Conservation (phyloP, 2,113 vertebrate genomes). For the Rhinoderma darwinii region DNA sequence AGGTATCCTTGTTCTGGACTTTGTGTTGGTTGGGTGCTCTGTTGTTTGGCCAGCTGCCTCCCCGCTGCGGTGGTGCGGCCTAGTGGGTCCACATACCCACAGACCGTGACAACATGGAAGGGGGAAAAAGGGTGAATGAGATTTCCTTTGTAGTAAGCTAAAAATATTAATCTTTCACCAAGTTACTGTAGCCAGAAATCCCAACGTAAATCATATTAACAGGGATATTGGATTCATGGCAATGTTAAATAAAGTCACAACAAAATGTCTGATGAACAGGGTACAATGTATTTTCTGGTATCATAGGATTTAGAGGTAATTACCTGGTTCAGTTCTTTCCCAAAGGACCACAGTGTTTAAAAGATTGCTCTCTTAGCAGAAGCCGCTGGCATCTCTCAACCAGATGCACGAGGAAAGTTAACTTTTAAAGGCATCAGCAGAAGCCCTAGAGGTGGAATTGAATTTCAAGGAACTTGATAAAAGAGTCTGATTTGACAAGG, state of each 20-base stretch:
- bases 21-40: no score
- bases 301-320: slow-evolving; percentile 35
- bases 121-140: neutral
- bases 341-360: slow-evolving; percentile 50
- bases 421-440: slow-evolving; percentile 48
- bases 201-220: slow-evolving; percentile 4
- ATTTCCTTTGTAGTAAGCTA: neutral
- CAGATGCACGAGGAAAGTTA: slow-evolving; percentile 19
- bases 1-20: no score
- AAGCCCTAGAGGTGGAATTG: slow-evolving; percentile 8
- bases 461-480: slow-evolving; percentile 33
- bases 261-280: neutral
- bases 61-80: no score
- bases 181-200: neutral
- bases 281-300: slow-evolving; percentile 28
- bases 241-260: neutral
- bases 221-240: neutral
- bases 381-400: neutral
- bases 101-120: no score
- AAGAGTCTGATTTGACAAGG: slow-evolving; percentile 20
- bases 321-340: slow-evolving; percentile 31
- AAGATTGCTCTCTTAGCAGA: slow-evolving; percentile 2
- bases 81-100: no score
- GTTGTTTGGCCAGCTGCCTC: no score
- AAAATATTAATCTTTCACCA: neutral